Evolutionary conservation across 2,888 invertebrate genomes (phyloP), one percentile per base, ranked within the genome.

Genomic region (Anarsia innoxiella): DNA sequence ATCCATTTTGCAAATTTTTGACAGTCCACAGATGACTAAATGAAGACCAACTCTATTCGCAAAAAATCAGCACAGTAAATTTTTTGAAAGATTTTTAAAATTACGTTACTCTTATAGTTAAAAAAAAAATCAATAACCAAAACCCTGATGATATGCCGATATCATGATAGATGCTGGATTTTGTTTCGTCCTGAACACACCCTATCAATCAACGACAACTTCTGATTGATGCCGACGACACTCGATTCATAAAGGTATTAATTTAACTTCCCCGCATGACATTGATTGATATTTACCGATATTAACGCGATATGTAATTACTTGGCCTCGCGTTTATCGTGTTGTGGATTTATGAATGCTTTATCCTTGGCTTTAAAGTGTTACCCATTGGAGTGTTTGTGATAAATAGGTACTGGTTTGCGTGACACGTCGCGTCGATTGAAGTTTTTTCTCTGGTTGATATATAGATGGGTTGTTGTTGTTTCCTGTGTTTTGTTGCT

Each of bases 151-250:
- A 34, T 30, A 13, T 23, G 12, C 23, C 37, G 46, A 47, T 45
- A 37, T 39, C 48, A 62, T 68, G 71, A 66, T 68, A 50, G 69
- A 67, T 70, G 64, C 57, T 48, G 56, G 58, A 59, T 56, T 62
- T 54, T 63, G 66, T 68, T 65, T 62, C 58, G 57, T 42, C 53
- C 64, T 56, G 64, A 67, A 60, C 66, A 60, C 51, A 53, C 50
- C 60, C 59, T 59, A 77, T 79, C 82, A 72, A 80, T 80, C 80
- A 77, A 55, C 53, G 57, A 51, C 59, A 52, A 27, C 46, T 40
- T 37, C 51, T 78, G 82, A 83, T 77, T 70, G 83, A 82, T 78
- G 64, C 57, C 65, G 73, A 63, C 68, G 75, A 75, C 72, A 74
- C 65, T 59, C 71, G 66, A 69, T 68, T 73, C 76, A 69, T 66